These are phyloP conservation scores for Peromyscus aztecus DNA, from an alignment of 2,797 vertebrate genomes.

Conservation along the genomic window DNA sequence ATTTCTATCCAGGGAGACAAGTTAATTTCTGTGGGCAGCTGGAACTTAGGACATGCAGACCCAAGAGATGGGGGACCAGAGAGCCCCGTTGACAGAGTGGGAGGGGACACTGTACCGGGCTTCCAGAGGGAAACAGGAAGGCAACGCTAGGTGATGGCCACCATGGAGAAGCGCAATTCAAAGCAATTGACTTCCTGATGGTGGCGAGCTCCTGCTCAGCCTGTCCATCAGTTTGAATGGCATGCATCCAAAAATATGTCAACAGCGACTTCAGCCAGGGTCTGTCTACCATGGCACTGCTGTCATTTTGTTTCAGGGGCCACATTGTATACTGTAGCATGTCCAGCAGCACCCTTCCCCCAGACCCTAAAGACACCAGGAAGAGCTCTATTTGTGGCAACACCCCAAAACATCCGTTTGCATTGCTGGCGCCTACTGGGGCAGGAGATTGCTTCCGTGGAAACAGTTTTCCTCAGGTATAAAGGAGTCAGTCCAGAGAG, in stretches of 20 bases:
- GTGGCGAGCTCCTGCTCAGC: too few species aligned
- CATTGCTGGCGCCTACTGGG: rapidly evolving
- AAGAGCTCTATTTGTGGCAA: background rate
- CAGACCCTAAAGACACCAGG: background rate
- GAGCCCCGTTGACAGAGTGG: background rate
- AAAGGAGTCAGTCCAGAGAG: background rate
- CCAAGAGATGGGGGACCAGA: background rate
- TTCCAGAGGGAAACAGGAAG: background rate
- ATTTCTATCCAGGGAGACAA: background rate
- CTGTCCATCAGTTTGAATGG: background rate
- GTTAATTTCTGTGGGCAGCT: background rate
- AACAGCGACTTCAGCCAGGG: background rate
- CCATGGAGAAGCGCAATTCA: background rate
- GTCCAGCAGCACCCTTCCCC: background rate
- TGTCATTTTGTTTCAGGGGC: background rate
- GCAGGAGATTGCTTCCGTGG: background rate
- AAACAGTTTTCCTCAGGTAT: background rate
- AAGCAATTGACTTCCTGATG: background rate
- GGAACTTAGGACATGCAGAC: background rate
- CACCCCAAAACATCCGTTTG: background rate
- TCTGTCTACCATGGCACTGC: rapidly evolving
- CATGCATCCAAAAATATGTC: background rate
- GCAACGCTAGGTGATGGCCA: background rate
- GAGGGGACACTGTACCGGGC: background rate
- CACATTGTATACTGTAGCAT: background rate